Conservation (phyloP, 2,113 vertebrate species). For the cat (Felis catus) region F.catus_Fca126_mat1.0 CM031424.1:86344501-86345000, state of each 20-base stretch:
- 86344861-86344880: neutral
- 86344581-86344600: conserved; percentile 97
- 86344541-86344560: conserved; percentile 90
- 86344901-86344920: neutral
- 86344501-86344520: conserved; percentile 89
- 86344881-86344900: rapidly evolving
- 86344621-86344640: conserved; percentile 87
- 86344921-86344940: neutral
- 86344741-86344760: rapidly evolving
- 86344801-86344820: neutral
- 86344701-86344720: conserved; percentile 49
- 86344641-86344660: conserved; percentile 96
- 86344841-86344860: neutral
- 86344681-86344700: conserved; percentile 82
- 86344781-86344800: rapidly evolving
- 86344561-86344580: conserved; percentile 88
- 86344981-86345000: neutral
- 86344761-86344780: neutral
- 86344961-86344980: neutral
- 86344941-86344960: neutral
- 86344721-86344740: neutral
- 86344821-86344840: neutral
- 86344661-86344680: conserved; percentile 94
- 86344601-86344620: conserved; percentile 90
- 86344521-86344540: conserved; percentile 95